phyloP scores from a whole-genome alignment of 2,797 vertebrate species.

The Centropyge bicolor region DNA sequence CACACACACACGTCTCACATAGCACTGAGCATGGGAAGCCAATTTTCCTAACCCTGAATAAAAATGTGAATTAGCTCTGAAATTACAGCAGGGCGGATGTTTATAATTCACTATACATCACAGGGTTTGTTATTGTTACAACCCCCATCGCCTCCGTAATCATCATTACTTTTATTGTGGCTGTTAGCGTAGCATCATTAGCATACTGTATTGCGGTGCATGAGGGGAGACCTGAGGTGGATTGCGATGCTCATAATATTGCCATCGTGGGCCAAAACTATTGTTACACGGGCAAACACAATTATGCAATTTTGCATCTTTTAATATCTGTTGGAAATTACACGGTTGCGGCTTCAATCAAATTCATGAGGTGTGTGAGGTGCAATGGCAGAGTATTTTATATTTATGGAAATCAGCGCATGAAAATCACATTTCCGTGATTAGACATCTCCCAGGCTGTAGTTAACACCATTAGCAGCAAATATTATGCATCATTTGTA shows the following conservation, averaged over 20 bases:
- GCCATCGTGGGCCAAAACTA: conserved; percentile 41
- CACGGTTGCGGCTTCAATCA: conserved; percentile 44
- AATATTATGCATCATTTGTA: conserved; percentile 44
- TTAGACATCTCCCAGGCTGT: conserved; percentile 54
- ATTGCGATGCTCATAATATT: conserved; percentile 53
- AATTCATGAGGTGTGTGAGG: conserved; percentile 63
- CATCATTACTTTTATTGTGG: conserved; percentile 71
- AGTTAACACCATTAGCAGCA: conserved; percentile 40
- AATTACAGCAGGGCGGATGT: conserved; percentile 50
- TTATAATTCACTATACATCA: conserved; percentile 63
- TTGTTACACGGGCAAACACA: conserved; percentile 53
- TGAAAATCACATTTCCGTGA: conserved; percentile 58
- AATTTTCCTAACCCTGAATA: conserved; percentile 38
- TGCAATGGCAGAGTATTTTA: conserved; percentile 36
- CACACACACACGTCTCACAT: neutral
- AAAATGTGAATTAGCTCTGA: conserved; percentile 54
- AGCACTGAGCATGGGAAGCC: conserved; percentile 8
- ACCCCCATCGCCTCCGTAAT: conserved; percentile 49
- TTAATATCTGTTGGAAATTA: conserved; percentile 69
- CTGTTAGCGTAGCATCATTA: conserved; percentile 72
- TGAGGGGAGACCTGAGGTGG: conserved; percentile 55
- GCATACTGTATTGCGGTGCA: conserved; percentile 58
- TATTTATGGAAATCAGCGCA: conserved; percentile 67
- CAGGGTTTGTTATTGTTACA: conserved; percentile 61
- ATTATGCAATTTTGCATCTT: conserved; percentile 65